phyloP scores from a whole-genome alignment of 2,113 vertebrate species.

The Perccottus glenii region DNA sequence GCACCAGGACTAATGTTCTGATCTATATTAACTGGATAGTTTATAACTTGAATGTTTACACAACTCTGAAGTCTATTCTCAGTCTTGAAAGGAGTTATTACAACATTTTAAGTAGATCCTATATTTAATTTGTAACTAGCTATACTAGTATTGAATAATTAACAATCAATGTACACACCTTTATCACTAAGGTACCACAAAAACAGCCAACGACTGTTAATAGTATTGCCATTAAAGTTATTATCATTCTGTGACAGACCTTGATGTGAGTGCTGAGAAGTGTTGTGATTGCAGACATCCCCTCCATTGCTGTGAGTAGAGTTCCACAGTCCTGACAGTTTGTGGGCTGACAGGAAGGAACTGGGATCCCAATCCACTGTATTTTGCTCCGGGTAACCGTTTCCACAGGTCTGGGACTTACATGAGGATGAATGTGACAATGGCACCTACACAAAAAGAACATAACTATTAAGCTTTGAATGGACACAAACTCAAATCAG shows the following conservation, averaged over 20 bases:
- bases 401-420: slow-evolving; percentile 85
- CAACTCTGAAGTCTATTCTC: too few relatives aligned
- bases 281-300: slow-evolving; percentile 84
- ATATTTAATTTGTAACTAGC: too few relatives aligned
- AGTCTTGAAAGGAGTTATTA: too few relatives aligned
- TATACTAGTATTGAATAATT: too few relatives aligned
- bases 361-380: slow-evolving; percentile 98
- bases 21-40: too few relatives aligned
- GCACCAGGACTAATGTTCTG: too few relatives aligned
- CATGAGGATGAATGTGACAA: slow-evolving; percentile 94
- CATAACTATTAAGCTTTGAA: slow-evolving; percentile 3
- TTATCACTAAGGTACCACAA: not conserved
- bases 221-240: too few relatives aligned
- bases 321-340: slow-evolving; percentile 98
- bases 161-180: not conserved
- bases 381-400: slow-evolving; percentile 87
- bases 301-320: slow-evolving; percentile 90
- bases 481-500: not conserved
- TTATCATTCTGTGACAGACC: slow-evolving; percentile 76
- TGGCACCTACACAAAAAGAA: slow-evolving; percentile 72
- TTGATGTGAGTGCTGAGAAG: slow-evolving; percentile 83
- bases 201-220: not conserved
- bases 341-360: slow-evolving; percentile 98
- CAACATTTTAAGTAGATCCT: too few relatives aligned
- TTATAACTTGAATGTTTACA: too few relatives aligned